Evolutionary conservation across 2,797 vertebrate genomes (phyloP).

Genomic region (Babyrousa celebensis): DNA sequence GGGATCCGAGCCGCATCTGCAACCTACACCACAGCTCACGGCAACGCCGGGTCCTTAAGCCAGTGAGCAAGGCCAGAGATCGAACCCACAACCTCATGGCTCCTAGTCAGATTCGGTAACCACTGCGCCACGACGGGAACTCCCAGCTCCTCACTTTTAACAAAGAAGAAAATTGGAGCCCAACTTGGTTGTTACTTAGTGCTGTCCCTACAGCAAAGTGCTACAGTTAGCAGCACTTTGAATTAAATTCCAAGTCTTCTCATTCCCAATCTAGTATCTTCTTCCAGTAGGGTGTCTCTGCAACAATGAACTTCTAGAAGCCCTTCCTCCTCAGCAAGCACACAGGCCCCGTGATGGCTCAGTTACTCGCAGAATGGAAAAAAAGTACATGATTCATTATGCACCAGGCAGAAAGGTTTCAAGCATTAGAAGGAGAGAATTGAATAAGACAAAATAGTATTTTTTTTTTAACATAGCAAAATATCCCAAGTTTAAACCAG

Average conservation of each 20-base stretch:
- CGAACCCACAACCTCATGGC: no score
- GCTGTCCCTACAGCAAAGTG: background rate
- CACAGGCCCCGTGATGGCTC: background rate
- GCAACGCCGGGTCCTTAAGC: no score
- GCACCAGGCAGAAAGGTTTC: background rate
- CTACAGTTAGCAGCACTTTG: background rate
- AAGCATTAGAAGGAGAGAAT: background rate
- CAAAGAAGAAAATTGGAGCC: background rate
- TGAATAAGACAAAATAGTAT: background rate
- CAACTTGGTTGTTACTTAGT: background rate
- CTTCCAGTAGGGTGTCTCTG: background rate
- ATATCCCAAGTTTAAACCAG: background rate
- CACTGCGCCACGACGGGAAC: no score
- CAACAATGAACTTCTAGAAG: background rate
- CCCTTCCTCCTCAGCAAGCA: background rate
- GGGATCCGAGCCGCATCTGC: no score
- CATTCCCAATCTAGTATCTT: background rate
- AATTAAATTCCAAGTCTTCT: constrained; percentile 5
- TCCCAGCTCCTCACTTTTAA: background rate
- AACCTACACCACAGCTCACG: no score
- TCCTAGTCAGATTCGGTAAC: no score
- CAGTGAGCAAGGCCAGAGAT: no score
- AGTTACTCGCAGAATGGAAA: background rate
- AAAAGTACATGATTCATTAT: background rate
- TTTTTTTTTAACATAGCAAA: background rate